Conservation (phyloP, 92 coral and sea anemone genomes). For the Parazoanthus darwini region DNA sequence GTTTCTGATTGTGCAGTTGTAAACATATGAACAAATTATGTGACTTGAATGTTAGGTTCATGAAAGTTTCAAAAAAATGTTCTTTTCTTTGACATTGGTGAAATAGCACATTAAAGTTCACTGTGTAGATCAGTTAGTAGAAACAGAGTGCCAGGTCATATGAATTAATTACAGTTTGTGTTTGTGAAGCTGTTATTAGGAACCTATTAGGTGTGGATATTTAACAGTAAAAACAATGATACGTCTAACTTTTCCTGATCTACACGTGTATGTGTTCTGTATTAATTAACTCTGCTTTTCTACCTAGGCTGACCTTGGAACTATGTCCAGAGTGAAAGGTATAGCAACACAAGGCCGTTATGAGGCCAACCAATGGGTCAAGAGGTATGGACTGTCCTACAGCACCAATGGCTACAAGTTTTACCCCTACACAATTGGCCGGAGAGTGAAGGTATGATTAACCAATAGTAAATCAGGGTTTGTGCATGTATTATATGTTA, state of each 20-base stretch:
- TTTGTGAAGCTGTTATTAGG: no score
- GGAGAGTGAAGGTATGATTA: slow-evolving; percentile 3
- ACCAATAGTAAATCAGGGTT: neutral
- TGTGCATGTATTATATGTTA: neutral
- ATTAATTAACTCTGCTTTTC: neutral
- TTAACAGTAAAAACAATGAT: no score
- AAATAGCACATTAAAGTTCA: no score
- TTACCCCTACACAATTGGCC: slow-evolving; percentile 10
- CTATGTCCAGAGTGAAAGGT: slow-evolving; percentile 28
- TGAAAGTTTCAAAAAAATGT: no score
- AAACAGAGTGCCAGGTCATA: no score
- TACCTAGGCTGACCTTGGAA: slow-evolving; percentile 29
- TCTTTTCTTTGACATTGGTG: no score
- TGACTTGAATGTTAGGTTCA: no score
- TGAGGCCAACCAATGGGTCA: slow-evolving; percentile 35
- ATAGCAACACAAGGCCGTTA: slow-evolving; percentile 38
- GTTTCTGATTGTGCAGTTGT: neutral
- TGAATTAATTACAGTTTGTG: no score
- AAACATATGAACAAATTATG: neutral
- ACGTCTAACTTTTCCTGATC: no score
- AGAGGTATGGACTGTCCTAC: slow-evolving; percentile 29
- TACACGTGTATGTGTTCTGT: no score
- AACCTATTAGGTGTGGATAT: no score
- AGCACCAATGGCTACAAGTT: slow-evolving; percentile 32
- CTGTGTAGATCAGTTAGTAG: no score